Conservation (phyloP, 2,888 invertebrate genomes). For the Lagria hirta region DNA sequence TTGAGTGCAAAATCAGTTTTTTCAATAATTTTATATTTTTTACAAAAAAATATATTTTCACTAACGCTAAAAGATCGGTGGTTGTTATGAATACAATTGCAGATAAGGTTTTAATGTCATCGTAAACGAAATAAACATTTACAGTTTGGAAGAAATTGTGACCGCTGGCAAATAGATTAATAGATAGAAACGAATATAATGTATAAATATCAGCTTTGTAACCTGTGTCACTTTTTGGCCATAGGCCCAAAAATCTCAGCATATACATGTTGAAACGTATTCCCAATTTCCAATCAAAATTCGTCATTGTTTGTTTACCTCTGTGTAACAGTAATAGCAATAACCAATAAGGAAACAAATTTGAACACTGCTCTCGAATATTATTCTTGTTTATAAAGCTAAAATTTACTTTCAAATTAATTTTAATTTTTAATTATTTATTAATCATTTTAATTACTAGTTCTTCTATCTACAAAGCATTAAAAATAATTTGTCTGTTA, state of each 20-base stretch:
- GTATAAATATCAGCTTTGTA: conserved; percentile 8
- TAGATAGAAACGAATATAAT: neutral
- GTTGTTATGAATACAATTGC: neutral
- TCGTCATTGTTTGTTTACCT: too few species aligned
- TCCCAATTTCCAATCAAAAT: conserved; percentile 3
- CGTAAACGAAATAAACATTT: conserved; percentile 6
- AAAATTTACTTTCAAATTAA: too few species aligned
- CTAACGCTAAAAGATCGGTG: neutral
- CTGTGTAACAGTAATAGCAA: too few species aligned
- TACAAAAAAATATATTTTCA: conserved; percentile 4
- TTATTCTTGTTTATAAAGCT: too few species aligned
- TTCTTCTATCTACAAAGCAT: too few species aligned
- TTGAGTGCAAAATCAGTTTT: neutral
- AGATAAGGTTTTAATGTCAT: neutral
- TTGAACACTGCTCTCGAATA: too few species aligned
- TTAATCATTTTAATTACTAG: too few species aligned
- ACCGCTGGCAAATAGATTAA: conserved; percentile 1
- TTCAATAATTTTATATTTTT: conserved; percentile 5
- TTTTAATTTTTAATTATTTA: too few species aligned
- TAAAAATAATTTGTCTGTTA: too few species aligned
- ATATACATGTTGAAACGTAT: conserved; percentile 3
- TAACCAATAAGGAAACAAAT: too few species aligned
- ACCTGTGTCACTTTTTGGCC: conserved; percentile 1
- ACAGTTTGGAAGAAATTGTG: conserved; percentile 6
- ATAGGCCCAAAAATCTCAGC: conserved; percentile 6